phyloP scores from a whole-genome alignment of 2,888 invertebrate genomes.

The Macrophya alboannulata region DNA sequence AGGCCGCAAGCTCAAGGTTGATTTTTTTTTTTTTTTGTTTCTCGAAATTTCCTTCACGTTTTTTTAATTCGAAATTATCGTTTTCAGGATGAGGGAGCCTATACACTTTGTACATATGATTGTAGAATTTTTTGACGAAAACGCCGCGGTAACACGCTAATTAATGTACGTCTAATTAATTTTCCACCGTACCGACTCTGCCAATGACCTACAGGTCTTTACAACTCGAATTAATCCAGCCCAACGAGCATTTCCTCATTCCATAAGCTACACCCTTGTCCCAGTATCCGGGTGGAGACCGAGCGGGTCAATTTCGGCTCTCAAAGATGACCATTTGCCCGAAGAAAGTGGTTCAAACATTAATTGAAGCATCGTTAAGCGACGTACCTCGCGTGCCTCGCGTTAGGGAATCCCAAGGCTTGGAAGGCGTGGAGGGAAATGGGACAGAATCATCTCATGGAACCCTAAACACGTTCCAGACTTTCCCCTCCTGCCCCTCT shows the following conservation, averaged over 20 bases:
- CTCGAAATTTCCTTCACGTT: not conserved
- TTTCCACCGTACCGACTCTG: not conserved
- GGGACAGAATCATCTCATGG: slow-evolving; percentile 43
- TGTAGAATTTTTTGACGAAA: not conserved
- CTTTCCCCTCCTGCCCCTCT: not conserved
- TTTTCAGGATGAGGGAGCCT: not conserved
- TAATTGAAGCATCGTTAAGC: slow-evolving; percentile 48
- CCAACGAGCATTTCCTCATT: not conserved
- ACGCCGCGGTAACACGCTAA: slow-evolving; percentile 11
- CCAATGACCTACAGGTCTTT: slow-evolving; percentile 20
- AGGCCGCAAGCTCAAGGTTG: not conserved
- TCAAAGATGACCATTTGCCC: slow-evolving; percentile 50
- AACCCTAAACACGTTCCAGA: slow-evolving; percentile 50
- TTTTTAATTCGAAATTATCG: not conserved
- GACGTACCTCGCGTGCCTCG: slow-evolving; percentile 50
- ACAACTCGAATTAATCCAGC: slow-evolving; percentile 38
- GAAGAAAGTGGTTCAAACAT: slow-evolving; percentile 54
- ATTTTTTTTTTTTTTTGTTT: not conserved
- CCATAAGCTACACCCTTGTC: slow-evolving; percentile 21
- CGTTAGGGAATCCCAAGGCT: slow-evolving; percentile 21
- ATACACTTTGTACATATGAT: not conserved
- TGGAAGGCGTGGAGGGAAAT: slow-evolving; percentile 24
- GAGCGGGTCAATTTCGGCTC: slow-evolving; percentile 42
- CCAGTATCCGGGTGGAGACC: not conserved
- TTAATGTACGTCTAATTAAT: slow-evolving; percentile 44